Evolutionary conservation across 2,888 invertebrate species (phyloP), one percentile per base, ranked within the genome.

Genomic region (Atethmia centrago): DNA sequence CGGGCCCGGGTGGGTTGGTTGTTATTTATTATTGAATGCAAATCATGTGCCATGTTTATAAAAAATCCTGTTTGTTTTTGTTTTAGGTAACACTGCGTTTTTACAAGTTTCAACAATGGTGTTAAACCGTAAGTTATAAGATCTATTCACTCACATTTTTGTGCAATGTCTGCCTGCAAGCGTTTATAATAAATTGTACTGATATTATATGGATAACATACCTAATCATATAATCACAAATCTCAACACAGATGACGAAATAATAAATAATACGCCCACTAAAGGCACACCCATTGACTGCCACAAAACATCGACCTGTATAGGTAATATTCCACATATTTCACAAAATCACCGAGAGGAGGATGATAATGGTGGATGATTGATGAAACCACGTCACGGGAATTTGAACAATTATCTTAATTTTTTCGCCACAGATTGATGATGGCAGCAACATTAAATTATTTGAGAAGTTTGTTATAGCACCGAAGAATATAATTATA

Each of bases 351-450:
- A n/a, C 58, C 65, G 53, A 19, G 55, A 55, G 67, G 59, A 65
- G 45, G 42, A 75, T 45, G 16, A 80, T 83, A 84, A 78, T 65
- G 55, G 77, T 12, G 66, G 56, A 56, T 87, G 87, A 86, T 86
- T 76, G 79, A 86, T 86, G 84, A 31, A 9, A 59, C 42, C 66
- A 53, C 69, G 83, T 74, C 82, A 71, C 64, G 67, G 64, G 73
- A 74, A 59, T 79, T 82, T 82, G 79, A 86, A 87, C 86, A 83
- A 86, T 85, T 83, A 87, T 80, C 58, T 71, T 75, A 71, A 77
- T 82, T 87, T 83, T 80, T 77, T 56, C 61, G 21, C 76, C 71
- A 61, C 79, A 84, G 84, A 86, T 87, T 84, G 80, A 86, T 86
- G 87, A 71, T 79, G 65, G 74, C 64, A 40, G 51, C 55, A 31